Evolutionary conservation across 2,797 vertebrate species (phyloP).

Genomic region (Peromyscus attwateri): DNA sequence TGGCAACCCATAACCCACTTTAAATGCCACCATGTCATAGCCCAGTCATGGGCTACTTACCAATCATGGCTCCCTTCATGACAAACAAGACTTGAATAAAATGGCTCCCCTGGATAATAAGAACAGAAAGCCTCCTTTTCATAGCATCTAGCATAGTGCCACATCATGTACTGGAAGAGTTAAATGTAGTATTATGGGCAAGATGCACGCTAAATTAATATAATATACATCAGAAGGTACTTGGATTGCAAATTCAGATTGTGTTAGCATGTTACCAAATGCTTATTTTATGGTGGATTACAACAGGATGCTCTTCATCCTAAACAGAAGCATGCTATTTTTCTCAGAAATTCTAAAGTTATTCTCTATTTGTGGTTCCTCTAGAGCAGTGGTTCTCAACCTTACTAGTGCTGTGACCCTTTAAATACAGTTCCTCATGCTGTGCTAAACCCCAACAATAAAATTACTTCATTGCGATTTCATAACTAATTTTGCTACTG

Average conservation of each 20-base stretch:
- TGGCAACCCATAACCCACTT: neutral
- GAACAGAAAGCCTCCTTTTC: neutral
- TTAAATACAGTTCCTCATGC: neutral
- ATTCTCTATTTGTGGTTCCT: neutral
- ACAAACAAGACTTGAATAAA: neutral
- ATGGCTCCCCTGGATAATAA: neutral
- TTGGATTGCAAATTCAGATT: neutral
- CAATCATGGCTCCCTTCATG: neutral
- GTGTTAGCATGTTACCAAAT: neutral
- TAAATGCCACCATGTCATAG: neutral
- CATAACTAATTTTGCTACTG: neutral
- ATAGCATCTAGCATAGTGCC: neutral
- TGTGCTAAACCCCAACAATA: neutral
- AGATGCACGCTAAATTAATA: neutral
- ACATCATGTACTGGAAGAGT: neutral
- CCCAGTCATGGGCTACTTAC: neutral
- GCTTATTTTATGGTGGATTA: neutral
- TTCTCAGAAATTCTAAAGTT: neutral
- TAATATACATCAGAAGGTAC: neutral
- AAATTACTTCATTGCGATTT: neutral
- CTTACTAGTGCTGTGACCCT: neutral
- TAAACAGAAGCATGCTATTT: neutral
- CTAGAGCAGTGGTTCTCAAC: neutral
- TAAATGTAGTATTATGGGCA: neutral
- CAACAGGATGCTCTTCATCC: no score